Evolutionary conservation across 2,888 invertebrate genomes (phyloP).

Genomic region (Frankliniella intonsa): DNA sequence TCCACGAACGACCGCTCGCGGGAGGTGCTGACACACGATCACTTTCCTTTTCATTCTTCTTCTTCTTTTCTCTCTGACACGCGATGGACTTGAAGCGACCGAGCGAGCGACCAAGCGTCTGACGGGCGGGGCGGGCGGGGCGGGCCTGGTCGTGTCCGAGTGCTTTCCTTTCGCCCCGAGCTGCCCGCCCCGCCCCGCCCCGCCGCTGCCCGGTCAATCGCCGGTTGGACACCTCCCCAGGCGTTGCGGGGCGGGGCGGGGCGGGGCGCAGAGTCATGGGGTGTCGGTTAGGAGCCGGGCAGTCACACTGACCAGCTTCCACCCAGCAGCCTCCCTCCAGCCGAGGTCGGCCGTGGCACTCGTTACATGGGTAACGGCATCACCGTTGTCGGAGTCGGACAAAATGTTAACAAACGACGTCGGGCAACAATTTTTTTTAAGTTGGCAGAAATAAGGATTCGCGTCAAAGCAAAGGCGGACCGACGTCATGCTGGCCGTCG

Average conservation of each 20-base stretch:
- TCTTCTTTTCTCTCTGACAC: not conserved
- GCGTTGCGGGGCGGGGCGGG: too few species aligned
- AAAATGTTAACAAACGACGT: not conserved
- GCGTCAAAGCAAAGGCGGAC: not conserved
- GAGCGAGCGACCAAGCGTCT: too few species aligned
- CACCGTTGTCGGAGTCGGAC: too few species aligned
- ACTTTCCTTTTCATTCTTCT: constrained; percentile 4
- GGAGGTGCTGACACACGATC: constrained; percentile 3
- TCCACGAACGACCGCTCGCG: not conserved
- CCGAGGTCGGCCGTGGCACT: not conserved
- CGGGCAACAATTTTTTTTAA: not conserved
- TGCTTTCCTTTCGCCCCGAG: not conserved
- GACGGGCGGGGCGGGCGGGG: too few species aligned
- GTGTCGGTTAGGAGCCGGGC: too few species aligned
- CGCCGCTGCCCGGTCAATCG: too few species aligned
- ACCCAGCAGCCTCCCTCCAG: too few species aligned
- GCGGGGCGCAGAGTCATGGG: too few species aligned
- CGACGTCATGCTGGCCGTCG: not conserved
- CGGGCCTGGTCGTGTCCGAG: not conserved
- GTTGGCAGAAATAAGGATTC: not conserved
- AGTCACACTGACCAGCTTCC: too few species aligned
- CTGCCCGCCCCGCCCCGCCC: not conserved
- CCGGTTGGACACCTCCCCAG: too few species aligned
- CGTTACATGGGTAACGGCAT: too few species aligned
- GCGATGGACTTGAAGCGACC: not conserved